phyloP scores from a whole-genome alignment of 2,797 vertebrate genomes.

The Euphonia xanthogaster region DNA sequence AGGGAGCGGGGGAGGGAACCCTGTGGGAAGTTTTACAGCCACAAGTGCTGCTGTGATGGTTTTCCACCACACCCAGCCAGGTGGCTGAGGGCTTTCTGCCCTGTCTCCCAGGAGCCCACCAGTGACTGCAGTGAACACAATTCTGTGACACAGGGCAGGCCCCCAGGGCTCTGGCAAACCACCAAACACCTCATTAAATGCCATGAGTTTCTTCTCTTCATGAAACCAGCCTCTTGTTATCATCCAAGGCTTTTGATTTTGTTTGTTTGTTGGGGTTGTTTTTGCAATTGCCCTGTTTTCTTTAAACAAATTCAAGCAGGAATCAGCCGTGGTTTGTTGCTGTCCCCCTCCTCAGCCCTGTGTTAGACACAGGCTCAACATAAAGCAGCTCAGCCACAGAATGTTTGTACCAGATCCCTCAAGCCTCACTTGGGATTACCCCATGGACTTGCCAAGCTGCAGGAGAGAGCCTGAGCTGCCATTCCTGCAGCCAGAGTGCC shows the following conservation, averaged over 20 bases:
- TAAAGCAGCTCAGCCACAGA: not conserved
- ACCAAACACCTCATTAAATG: not conserved
- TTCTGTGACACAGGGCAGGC: rapidly evolving
- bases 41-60: not conserved
- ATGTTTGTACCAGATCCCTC: not conserved
- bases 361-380: not conserved
- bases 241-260: not conserved
- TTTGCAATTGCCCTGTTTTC: not conserved
- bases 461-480: not conserved
- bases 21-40: not conserved
- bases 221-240: not conserved
- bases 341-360: not conserved
- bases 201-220: not conserved
- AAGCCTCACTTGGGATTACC: not conserved
- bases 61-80: not conserved
- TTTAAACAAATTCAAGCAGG: not conserved
- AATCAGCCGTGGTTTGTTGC: not conserved
- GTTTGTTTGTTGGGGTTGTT: not conserved
- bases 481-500: not conserved
- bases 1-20: too few relatives aligned
- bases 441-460: not conserved
- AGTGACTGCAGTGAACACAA: rapidly evolving
- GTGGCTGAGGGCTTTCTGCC: not conserved
- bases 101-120: not conserved
- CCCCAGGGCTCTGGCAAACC: not conserved